Evolutionary conservation across 2,888 invertebrate species (phyloP), one percentile per base, ranked within the genome.

Genomic region (Hymenopus coronatus): DNA sequence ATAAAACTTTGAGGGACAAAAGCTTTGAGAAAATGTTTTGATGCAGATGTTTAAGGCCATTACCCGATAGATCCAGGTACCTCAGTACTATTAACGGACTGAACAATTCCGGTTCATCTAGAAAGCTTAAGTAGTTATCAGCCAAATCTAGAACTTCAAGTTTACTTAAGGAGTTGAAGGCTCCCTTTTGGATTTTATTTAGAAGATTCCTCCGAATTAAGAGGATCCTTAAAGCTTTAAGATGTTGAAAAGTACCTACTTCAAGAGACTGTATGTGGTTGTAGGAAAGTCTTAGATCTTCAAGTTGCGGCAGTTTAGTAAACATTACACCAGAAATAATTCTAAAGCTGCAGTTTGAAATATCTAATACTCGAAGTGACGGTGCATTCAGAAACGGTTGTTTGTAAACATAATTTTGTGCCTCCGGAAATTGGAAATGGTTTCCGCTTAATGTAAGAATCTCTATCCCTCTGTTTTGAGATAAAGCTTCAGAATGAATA

Each of bases 101-200:
- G 20, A 90, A 90, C 7, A 89, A n/a, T 14, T 83, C 20, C n/a
- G 84, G 33, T 85, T 70, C 54, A 25, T 85, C 25, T n/a, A 90
- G 82, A 27, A 28, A 33, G 15, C 46, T 40, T 28, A 90, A 46
- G 30, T 87, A 20, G 82, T 90, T 90, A 46, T 83, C n/a, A 1
- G 87, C 83, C 33, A 90, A 70, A 85, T 90, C 88, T 25, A 90
- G 70, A 4, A 88, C 84, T n/a, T 82, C 25, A n/a, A 90, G 81
- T 25, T 87, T 33, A 25, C 33, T 81, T 87, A 89, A 83, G n/a
- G n/a, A 46, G 20, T 28, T 30, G 84, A 89, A 88, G 6, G 87
- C 33, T 28, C 86, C 88, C 0, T 83, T 30, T 4, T 27, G 40
- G 4, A 89, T n/a, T 20, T 81, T 15, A n/a, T 30, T 87, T 12